Evolutionary conservation across 2,113 vertebrate genomes (phyloP), one percentile per base, ranked within the genome.

Genomic region (Datnioides undecimradiatus): DNA sequence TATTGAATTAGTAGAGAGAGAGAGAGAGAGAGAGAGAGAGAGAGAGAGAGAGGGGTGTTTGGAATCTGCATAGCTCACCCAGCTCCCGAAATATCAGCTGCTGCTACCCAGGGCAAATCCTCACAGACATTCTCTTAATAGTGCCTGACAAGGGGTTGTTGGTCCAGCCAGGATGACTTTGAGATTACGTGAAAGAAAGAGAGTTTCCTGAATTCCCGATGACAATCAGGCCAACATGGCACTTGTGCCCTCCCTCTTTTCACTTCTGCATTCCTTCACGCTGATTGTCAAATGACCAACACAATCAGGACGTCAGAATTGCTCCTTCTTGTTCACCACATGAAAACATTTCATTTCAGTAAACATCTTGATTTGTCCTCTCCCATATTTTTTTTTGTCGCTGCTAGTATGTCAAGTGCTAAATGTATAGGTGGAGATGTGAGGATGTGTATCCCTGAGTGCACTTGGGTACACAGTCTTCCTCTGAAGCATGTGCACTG

Each of bases 41-140:
- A 45, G 43, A 16, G n/a, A 52, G 63, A 73, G 62, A 48, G 63
- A 41, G 36, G 12, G 40, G 38, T 23, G 5, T 54, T 74, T 63
- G 55, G 21, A 67, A 72, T 69, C 54, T 23, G 67, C 11, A 8
- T 48, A 6, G 36, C 82, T 83, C 66, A 72, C 29, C 66, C 76
- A 58, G 38, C 66, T 78, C 59, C 55, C 80, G 59, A 90, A 88
- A 87, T 91, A 87, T 78, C 77, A 82, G 59, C 46, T 21, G 6
- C 62, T 34, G 59, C 45, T 58, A 34, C 40, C 70, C 41, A 58
- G 74, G 71, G 83, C 68, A 83, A 67, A 52, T 38, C 43, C 14
- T 82, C 69, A 66, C 64, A 76, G 38, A 51, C 54, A 79, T 78
- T 73, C 41, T 33, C 71, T 71, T 43, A 77, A 55, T 31, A 38